These are phyloP conservation scores for Myathropa florea DNA, from an alignment of 2,888 invertebrate species.

Conservation along the genomic window DNA sequence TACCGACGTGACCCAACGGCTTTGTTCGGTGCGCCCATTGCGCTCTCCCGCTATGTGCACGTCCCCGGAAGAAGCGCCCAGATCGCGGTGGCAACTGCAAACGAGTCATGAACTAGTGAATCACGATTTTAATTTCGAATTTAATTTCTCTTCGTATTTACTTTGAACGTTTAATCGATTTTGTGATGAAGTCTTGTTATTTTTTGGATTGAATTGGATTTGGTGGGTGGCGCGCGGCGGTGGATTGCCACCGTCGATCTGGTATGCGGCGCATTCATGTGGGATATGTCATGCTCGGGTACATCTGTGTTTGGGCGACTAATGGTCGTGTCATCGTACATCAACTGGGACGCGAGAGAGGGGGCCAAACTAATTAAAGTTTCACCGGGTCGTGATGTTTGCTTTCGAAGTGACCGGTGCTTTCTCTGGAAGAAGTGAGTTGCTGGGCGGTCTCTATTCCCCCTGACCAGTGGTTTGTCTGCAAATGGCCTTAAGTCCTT, in stretches of 20 bases:
- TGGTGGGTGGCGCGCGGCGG: not conserved
- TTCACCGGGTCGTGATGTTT: not conserved
- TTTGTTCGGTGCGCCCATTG: not conserved
- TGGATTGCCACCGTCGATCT: too few species aligned
- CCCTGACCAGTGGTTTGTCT: too few species aligned
- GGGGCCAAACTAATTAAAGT: not conserved
- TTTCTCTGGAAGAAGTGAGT: not conserved
- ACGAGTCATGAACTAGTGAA: constrained; percentile 47
- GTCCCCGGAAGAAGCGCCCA: not conserved
- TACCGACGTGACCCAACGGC: constrained; percentile 27
- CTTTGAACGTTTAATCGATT: constrained; percentile 44
- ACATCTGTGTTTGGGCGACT: not conserved
- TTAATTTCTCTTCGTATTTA: constrained; percentile 31
- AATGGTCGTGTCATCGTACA: not conserved
- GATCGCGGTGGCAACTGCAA: not conserved
- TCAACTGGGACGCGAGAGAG: not conserved
- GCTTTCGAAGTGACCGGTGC: not conserved
- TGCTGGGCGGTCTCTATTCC: too few species aligned
- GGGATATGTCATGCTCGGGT: not conserved
- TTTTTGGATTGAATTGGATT: not conserved
- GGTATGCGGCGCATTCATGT: not conserved
- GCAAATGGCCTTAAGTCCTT: not conserved
- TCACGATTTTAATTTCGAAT: constrained; percentile 53
- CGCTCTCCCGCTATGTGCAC: not conserved
- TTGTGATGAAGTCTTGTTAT: not conserved